Percentiles rank a stretch among this genome's conserved stretches.
These are phyloP conservation scores for Polypedilum pembai DNA, from an alignment of 1,140 invertebrate species.

Conservation along the genomic window DNA sequence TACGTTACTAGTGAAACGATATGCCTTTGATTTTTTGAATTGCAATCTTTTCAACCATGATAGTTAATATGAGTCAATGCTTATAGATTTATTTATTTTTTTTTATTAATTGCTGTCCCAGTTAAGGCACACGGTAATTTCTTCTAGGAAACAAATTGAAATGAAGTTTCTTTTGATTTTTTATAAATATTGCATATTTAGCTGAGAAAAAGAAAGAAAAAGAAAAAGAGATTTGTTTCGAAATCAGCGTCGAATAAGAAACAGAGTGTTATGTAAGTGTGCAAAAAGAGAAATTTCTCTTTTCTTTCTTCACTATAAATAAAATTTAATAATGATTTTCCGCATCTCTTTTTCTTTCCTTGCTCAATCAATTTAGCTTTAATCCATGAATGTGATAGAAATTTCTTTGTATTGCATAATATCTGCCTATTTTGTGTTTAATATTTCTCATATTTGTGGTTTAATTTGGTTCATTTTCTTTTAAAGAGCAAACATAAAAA, in stretches of 20 bases:
- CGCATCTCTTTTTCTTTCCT: not conserved
- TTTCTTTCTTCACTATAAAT: slow-evolving; percentile 1
- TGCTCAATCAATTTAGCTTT: too few species aligned
- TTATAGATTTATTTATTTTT: not conserved
- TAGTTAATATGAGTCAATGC: not conserved
- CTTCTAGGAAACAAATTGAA: not conserved
- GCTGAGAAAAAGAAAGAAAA: not conserved
- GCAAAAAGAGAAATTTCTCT: slow-evolving; percentile 15
- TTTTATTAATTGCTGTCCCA: not conserved
- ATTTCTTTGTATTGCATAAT: too few species aligned
- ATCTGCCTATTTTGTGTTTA: too few species aligned
- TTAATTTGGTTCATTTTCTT: too few species aligned
- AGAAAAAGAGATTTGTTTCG: not conserved
- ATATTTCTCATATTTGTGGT: too few species aligned
- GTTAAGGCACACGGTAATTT: too few species aligned
- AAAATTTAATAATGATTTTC: not conserved
- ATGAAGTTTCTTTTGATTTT: slow-evolving; percentile 5
- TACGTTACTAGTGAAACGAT: not conserved
- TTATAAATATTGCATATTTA: not conserved
- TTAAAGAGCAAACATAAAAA: too few species aligned
- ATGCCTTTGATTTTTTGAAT: not conserved
- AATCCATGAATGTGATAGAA: too few species aligned
- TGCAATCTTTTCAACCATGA: not conserved
- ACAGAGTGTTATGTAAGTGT: slow-evolving; percentile 9
- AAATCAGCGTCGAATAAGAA: not conserved